Evolutionary conservation across 2,888 invertebrate genomes (phyloP), one percentile per base, ranked within the genome.

Genomic region (Drosophila anceps): DNA sequence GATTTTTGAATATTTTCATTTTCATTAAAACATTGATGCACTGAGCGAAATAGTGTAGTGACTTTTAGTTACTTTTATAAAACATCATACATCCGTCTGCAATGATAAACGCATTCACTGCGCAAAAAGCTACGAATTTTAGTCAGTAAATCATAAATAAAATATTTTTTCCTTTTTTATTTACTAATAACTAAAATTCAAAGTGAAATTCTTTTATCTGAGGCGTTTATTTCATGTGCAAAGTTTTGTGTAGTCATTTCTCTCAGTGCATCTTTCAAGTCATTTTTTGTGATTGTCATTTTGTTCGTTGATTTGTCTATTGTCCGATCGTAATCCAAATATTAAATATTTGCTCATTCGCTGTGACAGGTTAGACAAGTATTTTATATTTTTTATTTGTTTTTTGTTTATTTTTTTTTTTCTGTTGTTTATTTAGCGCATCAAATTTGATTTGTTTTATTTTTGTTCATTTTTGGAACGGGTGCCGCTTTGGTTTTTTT

Each of bases 281-380:
- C 54, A 64, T 31, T 61, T 41, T 31, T 61, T 41, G 53, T 67
- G 43, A 66, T 29, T 61, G 46, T 58, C 59, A 60, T 53, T 68
- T 63, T 55, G n/a, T 65, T 62, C 48, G 68, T 59, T 79, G 66
- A 79, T 77, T 65, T 65, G 57, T 58, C 65, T 75, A 79, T 78
- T 78, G 79, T 78, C 44, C 61, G 68, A 74, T 43, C 75, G 43
- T 65, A 67, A 51, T 62, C 62, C 43, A 70, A 79, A 76, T 66
- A 76, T 64, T 68, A 66, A 76, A 78, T 66, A 66, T 80, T 76
- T 66, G 65, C 54, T 57, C 66, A 76, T 76, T 74, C 66, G 46
- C 64, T 67, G 61, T 77, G 79, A 79, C 79, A 81, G 79, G 79
- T 79, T 79, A 73, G 62, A 81, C 79, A 64, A 68, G 77, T 77